Evolutionary conservation across 2,113 vertebrate species (phyloP).

Genomic region (Melospiza melodia): DNA sequence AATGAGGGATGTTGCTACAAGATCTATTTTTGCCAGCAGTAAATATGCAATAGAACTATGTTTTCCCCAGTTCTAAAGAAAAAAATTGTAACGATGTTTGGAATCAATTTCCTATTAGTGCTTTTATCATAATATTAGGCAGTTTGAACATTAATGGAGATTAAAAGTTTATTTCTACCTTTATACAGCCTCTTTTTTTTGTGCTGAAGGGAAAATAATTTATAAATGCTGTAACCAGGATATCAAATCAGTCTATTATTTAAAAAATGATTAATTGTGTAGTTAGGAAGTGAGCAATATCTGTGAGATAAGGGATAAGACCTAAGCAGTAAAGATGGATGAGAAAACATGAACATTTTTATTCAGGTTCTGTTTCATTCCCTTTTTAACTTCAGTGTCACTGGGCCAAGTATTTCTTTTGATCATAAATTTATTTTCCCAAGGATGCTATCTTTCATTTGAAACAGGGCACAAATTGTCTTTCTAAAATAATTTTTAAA

Average conservation of each 20-base stretch:
- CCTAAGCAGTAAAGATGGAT: not conserved
- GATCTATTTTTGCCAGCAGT: not conserved
- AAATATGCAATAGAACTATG: not conserved
- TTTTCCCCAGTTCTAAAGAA: not conserved
- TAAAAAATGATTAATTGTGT: not conserved
- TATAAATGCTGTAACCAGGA: not conserved
- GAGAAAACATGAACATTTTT: not conserved
- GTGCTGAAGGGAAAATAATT: not conserved
- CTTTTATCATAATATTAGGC: not conserved
- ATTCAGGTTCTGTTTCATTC: constrained; percentile 5
- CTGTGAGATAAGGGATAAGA: not conserved
- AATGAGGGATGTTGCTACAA: not conserved
- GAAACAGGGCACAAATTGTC: constrained; percentile 25
- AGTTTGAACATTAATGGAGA: not conserved
- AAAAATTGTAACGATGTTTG: not conserved
- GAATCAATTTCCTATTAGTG: not conserved
- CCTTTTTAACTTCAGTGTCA: not conserved
- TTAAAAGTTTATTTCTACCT: not conserved
- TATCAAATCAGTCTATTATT: not conserved
- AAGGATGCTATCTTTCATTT: constrained; percentile 40
- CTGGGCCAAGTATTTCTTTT: constrained; percentile 29
- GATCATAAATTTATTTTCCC: constrained; percentile 37
- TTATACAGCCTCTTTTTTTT: not conserved
- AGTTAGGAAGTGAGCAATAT: not conserved
- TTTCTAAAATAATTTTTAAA: not conserved